Evolutionary conservation across 2,888 invertebrate species (phyloP).

Genomic region (Apoderus coryli): DNA sequence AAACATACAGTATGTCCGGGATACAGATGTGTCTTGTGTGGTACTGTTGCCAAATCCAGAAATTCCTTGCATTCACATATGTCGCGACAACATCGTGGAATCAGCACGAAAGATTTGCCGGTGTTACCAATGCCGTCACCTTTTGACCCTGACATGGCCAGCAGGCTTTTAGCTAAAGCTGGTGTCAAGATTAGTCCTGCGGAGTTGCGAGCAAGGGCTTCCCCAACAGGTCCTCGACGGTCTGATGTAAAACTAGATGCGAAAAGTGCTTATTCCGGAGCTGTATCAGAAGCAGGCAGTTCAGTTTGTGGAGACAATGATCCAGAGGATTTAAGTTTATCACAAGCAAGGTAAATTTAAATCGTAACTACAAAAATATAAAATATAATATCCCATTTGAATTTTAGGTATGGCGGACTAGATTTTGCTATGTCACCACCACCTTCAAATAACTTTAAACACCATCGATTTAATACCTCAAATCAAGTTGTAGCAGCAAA

Average conservation of each 20-base stretch:
- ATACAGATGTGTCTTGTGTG: slow-evolving; percentile 81
- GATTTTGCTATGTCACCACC: slow-evolving; percentile 39
- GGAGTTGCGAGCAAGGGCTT: slow-evolving; percentile 68
- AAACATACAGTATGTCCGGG: slow-evolving; percentile 89
- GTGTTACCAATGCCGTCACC: slow-evolving; percentile 86
- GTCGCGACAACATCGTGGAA: slow-evolving; percentile 85
- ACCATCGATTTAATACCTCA: slow-evolving; percentile 24
- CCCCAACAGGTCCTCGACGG: slow-evolving; percentile 68
- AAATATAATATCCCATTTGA: too few relatives aligned
- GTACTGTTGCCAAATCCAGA: slow-evolving; percentile 83
- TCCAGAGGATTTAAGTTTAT: slow-evolving; percentile 67
- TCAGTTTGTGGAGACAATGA: slow-evolving; percentile 67
- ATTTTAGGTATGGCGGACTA: too few relatives aligned
- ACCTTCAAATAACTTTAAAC: too few relatives aligned
- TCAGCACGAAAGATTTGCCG: slow-evolving; percentile 84
- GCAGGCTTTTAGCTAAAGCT: slow-evolving; percentile 72
- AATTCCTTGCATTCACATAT: slow-evolving; percentile 88
- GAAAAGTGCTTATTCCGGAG: slow-evolving; percentile 50
- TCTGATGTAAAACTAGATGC: slow-evolving; percentile 67
- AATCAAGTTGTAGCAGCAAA: slow-evolving; percentile 49
- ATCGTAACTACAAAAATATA: too few relatives aligned
- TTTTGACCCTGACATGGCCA: slow-evolving; percentile 80
- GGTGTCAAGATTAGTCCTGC: slow-evolving; percentile 78
- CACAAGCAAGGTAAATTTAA: too few relatives aligned
- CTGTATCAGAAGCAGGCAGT: slow-evolving; percentile 52